Evolutionary conservation across 2,797 vertebrate species (phyloP), one percentile per base, ranked within the genome.

Genomic region (Spheniscus humboldti): DNA sequence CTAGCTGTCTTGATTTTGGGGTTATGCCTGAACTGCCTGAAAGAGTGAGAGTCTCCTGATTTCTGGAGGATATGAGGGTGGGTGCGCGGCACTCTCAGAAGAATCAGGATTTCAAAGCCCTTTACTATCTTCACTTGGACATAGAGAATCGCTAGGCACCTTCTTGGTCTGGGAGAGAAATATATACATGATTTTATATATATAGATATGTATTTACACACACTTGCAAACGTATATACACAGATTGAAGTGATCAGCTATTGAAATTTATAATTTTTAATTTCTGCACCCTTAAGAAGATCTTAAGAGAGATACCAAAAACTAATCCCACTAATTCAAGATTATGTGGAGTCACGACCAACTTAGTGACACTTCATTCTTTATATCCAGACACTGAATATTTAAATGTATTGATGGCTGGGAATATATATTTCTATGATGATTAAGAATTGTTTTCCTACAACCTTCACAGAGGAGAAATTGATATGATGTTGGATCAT

Each of bases 341-440:
- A 10, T 85, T 45, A 60, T 76, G 47, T 83, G 76, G 47, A 93
- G 35, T 88, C 85, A 78, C 23, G 33, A 62, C 33, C 59, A 84
- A 1, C 15, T 83, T 52, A 80, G 94, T 80, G 66, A 41, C 33
- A 13, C 53, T 71, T 79, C 27, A 30, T 69, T 71, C 53, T 60
- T 66, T 53, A 52, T 47, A 59, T 57, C 55, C 48, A 91, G 66
- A 43, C 57, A 96, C 41, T 23, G 85, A 77, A 95, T 93, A 92
- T 84, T 88, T 76, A 83, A 82, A 81, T 68, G 31, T 48, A 10
- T 62, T 76, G 64, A 47, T 90, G 85, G 59, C 73, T 88, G 74
- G 88, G 52, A 71, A 87, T 86, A 72, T 69, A 77, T 81, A 88
- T 93, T 75, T 96, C 93, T 95, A 75, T 77, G 80, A 95, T 53